These are phyloP conservation scores for Erynnis tages DNA, from an alignment of 2,888 invertebrate species.

Conservation along the genomic window DNA sequence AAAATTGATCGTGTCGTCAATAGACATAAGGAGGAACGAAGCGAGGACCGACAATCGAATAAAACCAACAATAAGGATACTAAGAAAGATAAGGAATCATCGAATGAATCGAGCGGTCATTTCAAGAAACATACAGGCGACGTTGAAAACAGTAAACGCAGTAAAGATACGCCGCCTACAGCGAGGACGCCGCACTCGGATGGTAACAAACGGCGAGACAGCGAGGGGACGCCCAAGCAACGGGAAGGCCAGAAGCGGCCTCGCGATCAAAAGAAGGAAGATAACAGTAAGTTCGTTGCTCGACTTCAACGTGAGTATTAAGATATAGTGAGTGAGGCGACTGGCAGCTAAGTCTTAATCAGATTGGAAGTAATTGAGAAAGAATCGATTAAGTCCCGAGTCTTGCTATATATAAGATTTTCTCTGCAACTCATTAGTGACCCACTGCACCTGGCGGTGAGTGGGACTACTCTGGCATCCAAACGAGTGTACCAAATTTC, in stretches of 20 bases:
- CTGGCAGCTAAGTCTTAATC: no score
- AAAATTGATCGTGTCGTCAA: slow-evolving; percentile 68
- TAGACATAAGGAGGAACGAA: slow-evolving; percentile 53
- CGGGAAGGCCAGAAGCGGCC: neutral
- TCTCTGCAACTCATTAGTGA: no score
- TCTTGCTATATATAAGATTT: no score
- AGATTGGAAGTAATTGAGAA: no score
- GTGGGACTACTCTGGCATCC: no score
- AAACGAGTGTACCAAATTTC: no score
- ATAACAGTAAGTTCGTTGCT: slow-evolving; percentile 1
- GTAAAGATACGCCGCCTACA: slow-evolving; percentile 4
- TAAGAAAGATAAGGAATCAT: slow-evolving; percentile 20
- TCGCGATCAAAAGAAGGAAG: neutral
- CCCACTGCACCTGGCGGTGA: no score
- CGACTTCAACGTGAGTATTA: no score
- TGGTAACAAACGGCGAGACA: neutral
- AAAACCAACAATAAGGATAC: slow-evolving; percentile 7
- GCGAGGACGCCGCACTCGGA: neutral
- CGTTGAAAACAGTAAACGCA: slow-evolving; percentile 8
- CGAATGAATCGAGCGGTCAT: neutral
- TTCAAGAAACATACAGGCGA: slow-evolving; percentile 16
- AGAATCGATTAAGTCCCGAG: no score
- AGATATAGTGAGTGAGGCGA: no score
- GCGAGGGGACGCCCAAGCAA: neutral
- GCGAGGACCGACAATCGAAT: slow-evolving; percentile 30